A percentile compares a stretch with the other conserved stretches of the same genome.
These are phyloP conservation scores for Eolophus roseicapilla DNA, from an alignment of 2,113 vertebrate genomes.

Conservation along the genomic window DNA sequence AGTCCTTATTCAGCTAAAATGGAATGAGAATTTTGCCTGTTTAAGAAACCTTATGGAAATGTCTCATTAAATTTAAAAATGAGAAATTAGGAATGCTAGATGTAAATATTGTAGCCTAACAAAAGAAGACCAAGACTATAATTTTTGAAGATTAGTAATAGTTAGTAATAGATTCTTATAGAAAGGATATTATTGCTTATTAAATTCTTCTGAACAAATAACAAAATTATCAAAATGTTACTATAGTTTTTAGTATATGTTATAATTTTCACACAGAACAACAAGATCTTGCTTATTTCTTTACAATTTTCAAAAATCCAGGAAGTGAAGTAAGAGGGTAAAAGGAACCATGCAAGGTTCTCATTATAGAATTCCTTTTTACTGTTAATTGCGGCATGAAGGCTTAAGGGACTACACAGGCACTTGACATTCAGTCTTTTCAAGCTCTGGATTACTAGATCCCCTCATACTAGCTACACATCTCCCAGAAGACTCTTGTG, in stretches of 20 bases:
- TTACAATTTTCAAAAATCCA: neutral
- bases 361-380: neutral
- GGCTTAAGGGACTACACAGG: neutral
- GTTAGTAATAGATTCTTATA: neutral
- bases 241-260: neutral
- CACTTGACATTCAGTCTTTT: neutral
- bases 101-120: neutral
- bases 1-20: neutral
- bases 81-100: neutral
- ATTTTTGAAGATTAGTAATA: neutral
- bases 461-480: neutral
- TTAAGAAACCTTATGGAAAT: neutral
- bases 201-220: neutral
- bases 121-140: neutral
- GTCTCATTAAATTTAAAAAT: neutral
- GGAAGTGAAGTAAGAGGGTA: neutral
- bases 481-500: neutral
- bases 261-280: neutral
- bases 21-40: neutral
- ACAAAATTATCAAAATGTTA: neutral
- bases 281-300: neutral
- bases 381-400: neutral
- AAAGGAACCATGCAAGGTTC: neutral
- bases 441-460: neutral
- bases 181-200: neutral